A percentile compares a stretch with the other conserved stretches of the same genome.
Conservation (phyloP, 2,113 vertebrate species). For the Arizona elegans region DNA sequence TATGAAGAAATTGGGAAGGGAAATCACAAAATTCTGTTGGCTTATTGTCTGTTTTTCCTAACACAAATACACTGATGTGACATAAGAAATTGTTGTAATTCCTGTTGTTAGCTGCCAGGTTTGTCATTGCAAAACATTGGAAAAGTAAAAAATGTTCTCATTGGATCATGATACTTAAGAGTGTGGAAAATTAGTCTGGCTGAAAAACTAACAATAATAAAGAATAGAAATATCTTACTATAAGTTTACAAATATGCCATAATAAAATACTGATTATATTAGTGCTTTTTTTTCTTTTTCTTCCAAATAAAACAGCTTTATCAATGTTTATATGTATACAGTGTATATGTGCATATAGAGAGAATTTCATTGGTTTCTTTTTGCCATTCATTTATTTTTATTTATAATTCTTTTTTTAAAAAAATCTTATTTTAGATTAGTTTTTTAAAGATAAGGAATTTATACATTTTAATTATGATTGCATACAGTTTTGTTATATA, state of each 20-base stretch:
- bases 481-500: neutral
- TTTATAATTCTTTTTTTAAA: neutral
- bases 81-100: neutral
- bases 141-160: neutral
- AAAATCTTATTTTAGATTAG: neutral
- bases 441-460: neutral
- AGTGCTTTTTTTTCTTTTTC: neutral
- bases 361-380: neutral
- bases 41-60: neutral
- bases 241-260: neutral
- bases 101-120: neutral
- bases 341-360: neutral
- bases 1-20: neutral
- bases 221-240: neutral
- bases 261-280: neutral
- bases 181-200: neutral
- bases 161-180: neutral
- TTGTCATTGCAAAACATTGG: neutral
- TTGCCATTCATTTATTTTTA: neutral
- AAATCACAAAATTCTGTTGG: neutral
- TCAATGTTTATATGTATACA: neutral
- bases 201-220: neutral
- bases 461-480: neutral
- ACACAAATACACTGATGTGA: neutral
- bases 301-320: neutral